Base-by-base conservation (phyloP, 1,140 invertebrate species). In the Drosophila pachea region DNA sequence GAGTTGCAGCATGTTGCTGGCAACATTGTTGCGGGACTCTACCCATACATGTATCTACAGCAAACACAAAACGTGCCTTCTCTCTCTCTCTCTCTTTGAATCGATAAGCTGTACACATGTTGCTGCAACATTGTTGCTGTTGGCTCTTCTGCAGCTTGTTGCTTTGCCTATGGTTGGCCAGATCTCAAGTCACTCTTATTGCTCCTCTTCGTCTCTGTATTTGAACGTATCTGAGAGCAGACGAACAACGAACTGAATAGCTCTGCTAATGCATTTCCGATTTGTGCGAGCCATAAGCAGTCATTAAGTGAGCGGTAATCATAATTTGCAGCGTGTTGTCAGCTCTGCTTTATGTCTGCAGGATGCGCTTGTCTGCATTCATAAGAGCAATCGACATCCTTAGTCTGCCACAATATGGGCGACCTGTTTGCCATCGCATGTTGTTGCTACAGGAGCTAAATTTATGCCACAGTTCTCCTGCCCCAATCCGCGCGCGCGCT, bases 401-500 rank as follows among this genome's bases (percentile, higher is more conserved):
- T 48, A 67, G 64, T 47, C 22, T 60, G 56, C 38, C 59, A 35
- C 66, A 68, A 68, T 63, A 43, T 63, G 66, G 61, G 22, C 53
- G 31, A 50, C 32, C 45, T 33, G 31, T 43, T 16, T 60, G 59
- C 53, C 58, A 43, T n/a, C 0, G 43, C 14, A 14, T 69, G 65
- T 67, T 74, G 74, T 71, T 81, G 22, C 22, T 22, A 22, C 22
- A 22, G 78, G 49, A 49, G 64, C 73, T 64, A 76, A 83, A 83
- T 78, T 84, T 83, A 79, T 83, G 78, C 79, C 73, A 75, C 22
- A 22, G 22, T 22, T 22, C 22, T 22, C 22, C 22, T 3, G 1
- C 22, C 22, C 22, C 22, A n/a, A n/a, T n/a, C n/a, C n/a, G n/a
- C 22, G 22, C 22, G 22, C 22, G 1, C 22, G 1, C 22, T 22